phyloP scores from a whole-genome alignment of 1,140 invertebrate genomes.

The Sweltsa coloradensis region DNA sequence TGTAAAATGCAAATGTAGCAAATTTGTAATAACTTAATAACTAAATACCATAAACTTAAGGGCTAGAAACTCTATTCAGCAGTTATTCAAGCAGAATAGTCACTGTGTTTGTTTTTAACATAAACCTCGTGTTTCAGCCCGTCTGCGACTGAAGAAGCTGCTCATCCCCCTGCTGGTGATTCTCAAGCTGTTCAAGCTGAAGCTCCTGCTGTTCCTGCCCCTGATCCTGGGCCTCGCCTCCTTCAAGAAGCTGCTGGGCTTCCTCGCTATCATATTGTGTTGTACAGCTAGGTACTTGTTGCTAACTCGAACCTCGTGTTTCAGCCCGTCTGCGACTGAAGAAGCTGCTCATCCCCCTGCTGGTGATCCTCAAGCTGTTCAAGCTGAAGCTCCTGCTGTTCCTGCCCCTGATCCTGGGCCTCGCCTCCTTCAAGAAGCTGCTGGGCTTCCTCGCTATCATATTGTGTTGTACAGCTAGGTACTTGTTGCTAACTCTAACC shows the following conservation, averaged over 20 bases:
- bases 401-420: conserved; percentile 62
- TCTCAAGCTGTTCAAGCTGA: conserved; percentile 72
- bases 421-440: conserved; percentile 71
- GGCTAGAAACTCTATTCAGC: too few relatives aligned
- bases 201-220: conserved; percentile 64
- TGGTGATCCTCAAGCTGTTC: conserved; percentile 69
- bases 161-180: conserved; percentile 68
- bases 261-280: conserved; percentile 62
- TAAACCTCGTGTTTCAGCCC: conserved; percentile 39
- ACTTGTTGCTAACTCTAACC: too few relatives aligned
- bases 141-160: conserved; percentile 65
- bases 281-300: conserved; percentile 68
- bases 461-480: too few relatives aligned
- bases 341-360: conserved; percentile 68
- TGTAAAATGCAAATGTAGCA: too few relatives aligned
- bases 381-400: conserved; percentile 69
- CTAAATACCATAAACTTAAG: too few relatives aligned
- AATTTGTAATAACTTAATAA: too few relatives aligned
- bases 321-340: conserved; percentile 62
- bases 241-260: conserved; percentile 69
- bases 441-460: conserved; percentile 61
- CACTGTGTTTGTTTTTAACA: conserved; percentile 38
- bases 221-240: conserved; percentile 67
- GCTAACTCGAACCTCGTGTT: conserved; percentile 21
- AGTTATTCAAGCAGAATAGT: too few relatives aligned